These are phyloP conservation scores for Indicator maculatus DNA, from an alignment of 2,113 vertebrate genomes.

Conservation along the genomic window DNA sequence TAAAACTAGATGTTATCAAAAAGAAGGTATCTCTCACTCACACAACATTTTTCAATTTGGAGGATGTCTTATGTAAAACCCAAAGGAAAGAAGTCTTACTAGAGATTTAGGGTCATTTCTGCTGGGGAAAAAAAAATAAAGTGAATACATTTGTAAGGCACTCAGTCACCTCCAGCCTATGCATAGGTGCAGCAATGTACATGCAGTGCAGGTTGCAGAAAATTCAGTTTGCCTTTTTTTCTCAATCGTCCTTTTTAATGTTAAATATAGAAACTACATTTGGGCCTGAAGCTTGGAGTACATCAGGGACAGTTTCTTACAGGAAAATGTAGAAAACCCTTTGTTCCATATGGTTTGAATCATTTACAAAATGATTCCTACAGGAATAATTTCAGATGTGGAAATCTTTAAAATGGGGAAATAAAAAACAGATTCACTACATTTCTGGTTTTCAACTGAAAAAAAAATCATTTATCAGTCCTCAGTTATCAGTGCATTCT, in stretches of 20 bases:
- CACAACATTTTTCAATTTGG: slow-evolving; percentile 18
- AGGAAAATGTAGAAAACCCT: slow-evolving; percentile 45
- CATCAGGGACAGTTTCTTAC: slow-evolving; percentile 48
- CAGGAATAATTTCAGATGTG: slow-evolving; percentile 65
- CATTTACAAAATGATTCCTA: slow-evolving; percentile 63
- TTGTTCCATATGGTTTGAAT: slow-evolving; percentile 64
- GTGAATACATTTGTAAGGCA: neutral
- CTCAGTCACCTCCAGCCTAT: neutral
- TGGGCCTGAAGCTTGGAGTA: neutral
- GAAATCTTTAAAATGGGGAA: slow-evolving; percentile 68
- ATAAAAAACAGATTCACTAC: slow-evolving; percentile 60
- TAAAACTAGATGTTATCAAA: slow-evolving; percentile 7
- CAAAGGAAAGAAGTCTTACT: neutral
- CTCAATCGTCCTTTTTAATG: neutral
- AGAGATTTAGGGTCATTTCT: neutral
- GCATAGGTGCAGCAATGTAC: neutral
- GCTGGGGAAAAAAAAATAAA: neutral
- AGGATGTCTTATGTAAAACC: slow-evolving; percentile 4
- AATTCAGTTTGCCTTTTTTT: neutral
- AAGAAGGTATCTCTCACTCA: neutral
- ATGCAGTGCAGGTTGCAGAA: neutral
- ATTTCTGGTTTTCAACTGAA: slow-evolving; percentile 23
- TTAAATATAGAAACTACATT: slow-evolving; percentile 43
- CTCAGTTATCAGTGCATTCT: neutral
- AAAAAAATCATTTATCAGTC: neutral